phyloP scores from a whole-genome alignment of 2,797 vertebrate genomes.

The Acanthurus tractus region DNA sequence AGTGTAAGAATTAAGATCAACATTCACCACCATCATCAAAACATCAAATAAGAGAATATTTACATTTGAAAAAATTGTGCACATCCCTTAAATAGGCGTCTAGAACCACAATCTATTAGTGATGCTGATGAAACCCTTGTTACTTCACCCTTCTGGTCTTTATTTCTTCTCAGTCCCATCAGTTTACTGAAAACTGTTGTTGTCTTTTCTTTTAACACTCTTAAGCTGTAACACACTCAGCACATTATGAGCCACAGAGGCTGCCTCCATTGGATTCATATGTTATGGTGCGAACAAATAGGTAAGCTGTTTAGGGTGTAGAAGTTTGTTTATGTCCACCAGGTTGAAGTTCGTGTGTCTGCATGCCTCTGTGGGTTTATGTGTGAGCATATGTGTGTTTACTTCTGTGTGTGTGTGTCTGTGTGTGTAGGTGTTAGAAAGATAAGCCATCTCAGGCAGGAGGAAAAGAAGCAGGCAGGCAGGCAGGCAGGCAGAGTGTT shows the following conservation, averaged over 20 bases:
- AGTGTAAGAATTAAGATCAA: neutral
- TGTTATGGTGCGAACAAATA: slow-evolving; percentile 39
- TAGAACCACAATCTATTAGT: too few relatives aligned
- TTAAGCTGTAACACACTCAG: neutral
- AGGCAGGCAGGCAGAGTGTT: slow-evolving; percentile 41
- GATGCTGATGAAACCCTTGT: slow-evolving; percentile 1
- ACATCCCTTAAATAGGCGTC: neutral
- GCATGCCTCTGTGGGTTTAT: slow-evolving; percentile 7
- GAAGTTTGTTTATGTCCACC: slow-evolving; percentile 27
- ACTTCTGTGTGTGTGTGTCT: slow-evolving; percentile 1
- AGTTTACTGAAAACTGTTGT: neutral
- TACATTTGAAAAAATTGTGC: neutral
- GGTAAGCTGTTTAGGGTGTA: slow-evolving; percentile 22
- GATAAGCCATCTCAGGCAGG: slow-evolving; percentile 52
- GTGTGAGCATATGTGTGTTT: neutral
- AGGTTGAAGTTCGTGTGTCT: slow-evolving; percentile 33
- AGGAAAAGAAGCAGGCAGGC: slow-evolving; percentile 31
- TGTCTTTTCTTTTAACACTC: neutral
- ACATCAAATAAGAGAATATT: neutral
- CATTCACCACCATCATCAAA: neutral
- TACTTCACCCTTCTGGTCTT: neutral
- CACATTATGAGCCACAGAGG: neutral
- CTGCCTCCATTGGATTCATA: slow-evolving; percentile 17
- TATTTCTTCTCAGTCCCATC: neutral
- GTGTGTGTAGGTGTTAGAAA: slow-evolving; percentile 59